Evolutionary conservation across 2,113 vertebrate genomes (phyloP).

Genomic region (Acrocephalus kingi): DNA sequence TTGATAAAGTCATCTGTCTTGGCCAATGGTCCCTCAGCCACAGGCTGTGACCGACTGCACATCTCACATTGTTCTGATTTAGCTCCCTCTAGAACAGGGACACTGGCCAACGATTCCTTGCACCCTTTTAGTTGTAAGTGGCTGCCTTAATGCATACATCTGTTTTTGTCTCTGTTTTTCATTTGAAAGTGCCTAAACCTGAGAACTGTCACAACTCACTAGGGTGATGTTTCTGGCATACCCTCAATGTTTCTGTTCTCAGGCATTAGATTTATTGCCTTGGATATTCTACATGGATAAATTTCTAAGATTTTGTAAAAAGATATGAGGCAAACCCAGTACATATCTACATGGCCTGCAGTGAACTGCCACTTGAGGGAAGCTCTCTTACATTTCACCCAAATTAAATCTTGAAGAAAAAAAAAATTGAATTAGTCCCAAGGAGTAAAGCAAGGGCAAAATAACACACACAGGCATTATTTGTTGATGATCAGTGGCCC

Average conservation of each 20-base stretch:
- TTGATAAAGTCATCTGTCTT: background rate
- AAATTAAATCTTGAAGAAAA: background rate
- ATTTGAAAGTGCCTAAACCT: background rate
- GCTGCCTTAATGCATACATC: background rate
- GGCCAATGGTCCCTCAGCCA: background rate
- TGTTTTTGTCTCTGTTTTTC: background rate
- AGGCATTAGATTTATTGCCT: background rate
- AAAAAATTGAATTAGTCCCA: background rate
- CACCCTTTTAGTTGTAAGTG: background rate
- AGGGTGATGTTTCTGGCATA: background rate
- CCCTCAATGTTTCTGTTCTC: background rate
- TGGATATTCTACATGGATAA: background rate
- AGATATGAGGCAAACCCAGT: background rate
- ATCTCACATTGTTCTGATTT: background rate
- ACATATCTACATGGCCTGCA: background rate
- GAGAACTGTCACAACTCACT: background rate
- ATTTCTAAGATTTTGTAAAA: background rate
- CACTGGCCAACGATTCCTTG: background rate
- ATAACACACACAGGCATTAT: background rate
- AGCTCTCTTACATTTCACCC: background rate
- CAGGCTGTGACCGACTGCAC: background rate
- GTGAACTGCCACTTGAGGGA: background rate
- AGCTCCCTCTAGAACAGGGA: background rate
- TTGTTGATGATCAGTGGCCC: background rate
- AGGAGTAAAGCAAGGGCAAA: background rate